phyloP scores from a whole-genome alignment of 2,113 vertebrate species.

The Neodontobutis hainanensis region DNA sequence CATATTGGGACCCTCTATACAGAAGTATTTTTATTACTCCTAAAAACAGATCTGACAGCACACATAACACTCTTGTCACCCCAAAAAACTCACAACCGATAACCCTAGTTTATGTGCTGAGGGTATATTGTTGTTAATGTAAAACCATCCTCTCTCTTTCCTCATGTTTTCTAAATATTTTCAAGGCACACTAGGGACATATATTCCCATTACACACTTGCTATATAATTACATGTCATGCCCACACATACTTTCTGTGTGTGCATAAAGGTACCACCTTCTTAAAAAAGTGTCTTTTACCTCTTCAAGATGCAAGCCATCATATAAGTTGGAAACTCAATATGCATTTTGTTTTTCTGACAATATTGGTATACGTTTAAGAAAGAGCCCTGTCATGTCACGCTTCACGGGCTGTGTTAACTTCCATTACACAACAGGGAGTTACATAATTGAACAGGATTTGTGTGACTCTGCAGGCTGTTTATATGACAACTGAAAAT shows the following conservation, averaged over 20 bases:
- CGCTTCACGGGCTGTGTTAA: constrained; percentile 20
- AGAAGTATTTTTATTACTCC: constrained; percentile 25
- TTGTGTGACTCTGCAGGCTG: constrained; percentile 51
- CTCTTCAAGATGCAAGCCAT: neutral
- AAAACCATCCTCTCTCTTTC: constrained; percentile 11
- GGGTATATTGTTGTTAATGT: constrained; percentile 18
- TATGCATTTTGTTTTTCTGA: constrained; percentile 19
- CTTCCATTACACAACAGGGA: constrained; percentile 49
- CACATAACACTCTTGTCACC: constrained; percentile 27
- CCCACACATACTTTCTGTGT: neutral
- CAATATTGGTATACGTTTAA: constrained; percentile 7
- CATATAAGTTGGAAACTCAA: constrained; percentile 2
- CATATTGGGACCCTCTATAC: neutral
- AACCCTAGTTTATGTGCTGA: constrained; percentile 19
- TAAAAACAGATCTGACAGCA: constrained; percentile 24
- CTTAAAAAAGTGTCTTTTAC: neutral
- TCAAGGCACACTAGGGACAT: neutral
- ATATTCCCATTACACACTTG: constrained; percentile 4
- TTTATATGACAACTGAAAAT: constrained; percentile 62
- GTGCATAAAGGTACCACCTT: neutral
- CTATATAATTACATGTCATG: neutral
- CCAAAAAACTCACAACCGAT: constrained; percentile 20
- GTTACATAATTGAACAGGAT: constrained; percentile 53
- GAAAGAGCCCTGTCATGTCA: constrained; percentile 20
- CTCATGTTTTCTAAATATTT: neutral